Base-by-base conservation (phyloP, 2,113 vertebrate genomes). In the Dasyornis broadbenti region DNA sequence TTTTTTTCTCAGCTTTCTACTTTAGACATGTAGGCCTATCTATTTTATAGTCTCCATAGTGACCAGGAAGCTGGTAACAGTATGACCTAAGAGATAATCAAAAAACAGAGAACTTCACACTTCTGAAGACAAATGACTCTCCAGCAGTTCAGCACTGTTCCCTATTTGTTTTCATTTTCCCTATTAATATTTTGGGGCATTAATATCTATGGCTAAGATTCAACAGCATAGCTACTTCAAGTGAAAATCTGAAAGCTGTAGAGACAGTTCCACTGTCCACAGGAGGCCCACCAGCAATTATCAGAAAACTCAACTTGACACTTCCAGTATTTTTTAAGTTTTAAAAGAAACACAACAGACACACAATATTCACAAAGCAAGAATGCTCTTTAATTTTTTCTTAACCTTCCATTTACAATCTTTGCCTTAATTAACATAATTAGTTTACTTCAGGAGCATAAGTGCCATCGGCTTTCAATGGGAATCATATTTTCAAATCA, bases 21-120 rank as follows among this genome's bases (percentile, higher is more conserved):
- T 64, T 90, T 37, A 77, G 14, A 90, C 63, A 68, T 37, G 15
- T 61, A 91, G 70, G 22, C 39, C 64, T 75, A 83, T 83, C 78
- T 94, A 68, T 84, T 72, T 95, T 91, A 79, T 72, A 91, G 85
- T 95, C 87, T 93, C 90, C 87, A 94, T 80, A 96, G 94, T 95
- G 90, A 94, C 84, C 79, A 91, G 75, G 71, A 96, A 91, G 75
- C 70, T 59, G 47, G 60, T 91, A 87, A 85, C 40, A 49, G 30
- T 77, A 78, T 82, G 87, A 95, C 54, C 45, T 76, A 82, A 93
- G 44, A 94, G 56, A 91, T 22, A 79, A 91, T 59, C 63, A 95
- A 23, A 92, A 94, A 84, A 10, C 23, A 82, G 73, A 90, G 82
- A 42, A 85, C 18, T 91, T 92, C 73, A 57, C 68, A 68, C 52